These are phyloP conservation scores for Bombus confusus DNA, from an alignment of 1,140 invertebrate species.

Conservation along the genomic window DNA sequence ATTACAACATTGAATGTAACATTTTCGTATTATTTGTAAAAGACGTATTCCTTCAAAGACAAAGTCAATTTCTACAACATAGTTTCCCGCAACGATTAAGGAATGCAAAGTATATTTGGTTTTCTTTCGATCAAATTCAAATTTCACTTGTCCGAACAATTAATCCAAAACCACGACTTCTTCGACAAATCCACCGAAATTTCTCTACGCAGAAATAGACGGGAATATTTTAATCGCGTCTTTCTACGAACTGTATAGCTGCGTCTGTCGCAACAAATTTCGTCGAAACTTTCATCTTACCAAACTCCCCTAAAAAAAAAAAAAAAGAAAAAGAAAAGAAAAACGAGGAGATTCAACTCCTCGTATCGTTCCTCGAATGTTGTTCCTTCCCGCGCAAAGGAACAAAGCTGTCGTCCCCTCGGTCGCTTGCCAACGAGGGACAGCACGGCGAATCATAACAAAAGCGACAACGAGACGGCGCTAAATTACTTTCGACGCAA, in stretches of 20 bases:
- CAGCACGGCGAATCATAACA: slow-evolving; percentile 7
- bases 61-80: too few species aligned
- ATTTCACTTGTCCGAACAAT: not conserved
- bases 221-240: not conserved
- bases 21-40: too few species aligned
- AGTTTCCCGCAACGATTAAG: too few species aligned
- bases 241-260: not conserved
- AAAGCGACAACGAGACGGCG: slow-evolving; percentile 25
- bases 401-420: not conserved
- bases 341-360: not conserved
- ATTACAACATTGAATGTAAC: too few species aligned
- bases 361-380: not conserved
- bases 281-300: not conserved
- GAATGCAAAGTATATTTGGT: too few species aligned
- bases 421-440: not conserved
- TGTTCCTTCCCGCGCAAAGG: not conserved
- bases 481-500: slow-evolving; percentile 57
- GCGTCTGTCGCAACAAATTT: not conserved
- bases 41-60: too few species aligned
- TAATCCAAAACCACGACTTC: not conserved
- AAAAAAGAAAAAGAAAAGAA: too few species aligned
- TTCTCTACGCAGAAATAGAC: not conserved
- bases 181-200: not conserved
- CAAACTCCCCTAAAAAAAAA: not conserved
- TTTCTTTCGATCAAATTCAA: not conserved